A percentile compares a stretch with the other conserved stretches of the same genome.
Evolutionary conservation across 37 sponge, comb jelly and placozoan species (phyloP).

Genomic region (Halisarca cf. caerulea): DNA sequence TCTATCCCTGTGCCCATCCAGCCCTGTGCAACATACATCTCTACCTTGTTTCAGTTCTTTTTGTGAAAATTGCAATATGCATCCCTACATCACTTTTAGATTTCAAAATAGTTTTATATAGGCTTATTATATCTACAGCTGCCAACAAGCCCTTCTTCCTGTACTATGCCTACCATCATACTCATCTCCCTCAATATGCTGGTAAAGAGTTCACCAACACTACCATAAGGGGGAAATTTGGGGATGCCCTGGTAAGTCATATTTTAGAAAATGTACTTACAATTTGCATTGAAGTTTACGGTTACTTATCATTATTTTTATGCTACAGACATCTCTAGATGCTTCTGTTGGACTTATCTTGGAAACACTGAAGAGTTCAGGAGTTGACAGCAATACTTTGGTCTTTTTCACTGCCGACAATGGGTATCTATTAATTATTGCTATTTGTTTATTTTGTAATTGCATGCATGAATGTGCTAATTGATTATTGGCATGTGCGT

Average conservation of each 20-base stretch:
- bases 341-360: conserved; percentile 68
- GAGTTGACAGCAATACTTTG: conserved; percentile 70
- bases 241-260: conserved; percentile 65
- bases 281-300: no score
- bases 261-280: no score
- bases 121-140: neutral
- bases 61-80: no score
- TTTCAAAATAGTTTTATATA: no score
- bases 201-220: conserved; percentile 52
- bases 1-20: no score
- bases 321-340: conserved; percentile 58
- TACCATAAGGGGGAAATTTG: conserved; percentile 57
- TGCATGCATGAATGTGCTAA: no score
- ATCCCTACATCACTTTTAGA: no score
- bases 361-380: conserved; percentile 37
- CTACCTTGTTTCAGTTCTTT: no score
- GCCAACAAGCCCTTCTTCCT: conserved; percentile 60
- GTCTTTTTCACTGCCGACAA: conserved; percentile 85
- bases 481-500: no score
- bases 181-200: conserved; percentile 73
- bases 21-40: no score
- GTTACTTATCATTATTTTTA: no score
- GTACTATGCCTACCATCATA: conserved; percentile 70
- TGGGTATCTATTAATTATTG: conserved; percentile 45
- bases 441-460: no score